These are phyloP conservation scores for Pteromalus puparum DNA, from an alignment of 1,140 invertebrate genomes.

Conservation along the genomic window DNA sequence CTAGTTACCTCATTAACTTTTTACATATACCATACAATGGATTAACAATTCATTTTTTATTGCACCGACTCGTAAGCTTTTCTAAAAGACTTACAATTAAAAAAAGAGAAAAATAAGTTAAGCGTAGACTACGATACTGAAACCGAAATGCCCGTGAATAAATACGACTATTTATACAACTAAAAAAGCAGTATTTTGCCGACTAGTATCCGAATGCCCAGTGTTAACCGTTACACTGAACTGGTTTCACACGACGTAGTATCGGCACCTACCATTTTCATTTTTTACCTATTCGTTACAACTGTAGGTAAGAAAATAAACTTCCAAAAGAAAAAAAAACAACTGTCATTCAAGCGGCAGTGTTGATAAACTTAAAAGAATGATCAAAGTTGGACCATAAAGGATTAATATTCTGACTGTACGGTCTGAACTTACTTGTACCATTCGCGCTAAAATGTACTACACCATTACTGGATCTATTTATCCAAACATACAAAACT, in stretches of 20 bases:
- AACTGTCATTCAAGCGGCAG: too few species aligned
- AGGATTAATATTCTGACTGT: too few species aligned
- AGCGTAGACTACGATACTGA: not conserved
- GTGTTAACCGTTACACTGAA: too few species aligned
- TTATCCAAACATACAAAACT: not conserved
- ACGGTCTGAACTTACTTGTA: too few species aligned
- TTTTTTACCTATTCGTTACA: too few species aligned
- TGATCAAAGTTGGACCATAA: too few species aligned
- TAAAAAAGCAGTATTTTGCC: not conserved
- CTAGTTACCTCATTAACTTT: not conserved
- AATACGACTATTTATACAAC: not conserved
- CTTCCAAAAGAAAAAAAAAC: too few species aligned
- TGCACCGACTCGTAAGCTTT: not conserved
- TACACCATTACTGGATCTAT: too few species aligned
- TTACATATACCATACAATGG: not conserved
- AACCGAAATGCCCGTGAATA: not conserved
- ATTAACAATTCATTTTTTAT: not conserved
- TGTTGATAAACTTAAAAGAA: too few species aligned
- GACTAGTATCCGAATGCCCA: not conserved
- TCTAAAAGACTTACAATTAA: not conserved
- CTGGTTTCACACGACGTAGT: too few species aligned
- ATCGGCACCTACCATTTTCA: too few species aligned
- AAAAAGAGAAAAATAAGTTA: not conserved
- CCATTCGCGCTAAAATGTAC: not conserved
- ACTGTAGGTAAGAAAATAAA: too few species aligned